These are phyloP conservation scores for Delia radicum DNA, from an alignment of 1,140 invertebrate genomes.

Conservation along the genomic window DNA sequence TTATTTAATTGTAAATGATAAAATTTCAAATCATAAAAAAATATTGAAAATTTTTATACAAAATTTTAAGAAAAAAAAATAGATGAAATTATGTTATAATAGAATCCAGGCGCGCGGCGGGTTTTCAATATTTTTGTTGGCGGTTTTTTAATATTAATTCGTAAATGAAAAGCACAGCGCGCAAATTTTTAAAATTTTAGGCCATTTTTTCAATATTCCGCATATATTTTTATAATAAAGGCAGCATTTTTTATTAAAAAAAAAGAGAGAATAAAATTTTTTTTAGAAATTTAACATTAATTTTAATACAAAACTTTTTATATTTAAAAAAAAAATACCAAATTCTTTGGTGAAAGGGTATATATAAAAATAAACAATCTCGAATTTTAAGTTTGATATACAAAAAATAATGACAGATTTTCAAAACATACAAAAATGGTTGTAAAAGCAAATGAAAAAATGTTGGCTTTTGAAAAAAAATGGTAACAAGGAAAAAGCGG, in stretches of 20 bases:
- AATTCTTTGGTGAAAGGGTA: background rate
- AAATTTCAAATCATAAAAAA: background rate
- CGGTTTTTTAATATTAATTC: background rate
- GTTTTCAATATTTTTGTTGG: background rate
- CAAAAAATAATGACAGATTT: background rate
- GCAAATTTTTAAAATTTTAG: background rate
- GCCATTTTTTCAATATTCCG: background rate
- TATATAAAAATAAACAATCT: background rate
- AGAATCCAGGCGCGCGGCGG: background rate
- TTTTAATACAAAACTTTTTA: background rate
- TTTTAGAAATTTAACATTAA: background rate
- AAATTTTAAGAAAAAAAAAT: background rate
- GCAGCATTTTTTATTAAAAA: constrained; percentile 6
- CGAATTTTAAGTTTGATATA: background rate
- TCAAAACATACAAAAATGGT: background rate
- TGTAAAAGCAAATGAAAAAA: background rate
- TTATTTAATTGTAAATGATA: background rate
- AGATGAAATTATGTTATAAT: background rate
- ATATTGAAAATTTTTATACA: background rate
- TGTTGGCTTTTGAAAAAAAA: background rate
- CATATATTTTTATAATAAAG: background rate
- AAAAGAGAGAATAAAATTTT: constrained; percentile 3
- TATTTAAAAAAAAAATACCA: constrained; percentile 5
- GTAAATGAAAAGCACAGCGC: too few relatives aligned
- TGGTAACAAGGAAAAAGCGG: background rate